Base-by-base conservation (phyloP, 2,888 invertebrate species). In the Dusona sp. region DNA sequence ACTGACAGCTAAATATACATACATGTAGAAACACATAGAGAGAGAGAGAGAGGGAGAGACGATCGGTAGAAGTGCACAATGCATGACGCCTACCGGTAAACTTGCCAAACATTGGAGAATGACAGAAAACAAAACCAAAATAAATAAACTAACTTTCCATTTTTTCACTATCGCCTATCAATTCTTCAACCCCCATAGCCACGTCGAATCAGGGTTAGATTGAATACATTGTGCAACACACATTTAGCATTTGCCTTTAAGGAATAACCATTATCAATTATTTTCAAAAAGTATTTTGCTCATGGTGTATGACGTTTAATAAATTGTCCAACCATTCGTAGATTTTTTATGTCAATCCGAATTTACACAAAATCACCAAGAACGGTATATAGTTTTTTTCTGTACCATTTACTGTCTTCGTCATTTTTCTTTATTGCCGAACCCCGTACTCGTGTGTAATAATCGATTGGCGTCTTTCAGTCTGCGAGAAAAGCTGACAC, bases 401-500 rank as follows among this genome's bases (percentile, higher is more conserved):
- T 42, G 19, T n/a, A 57, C 61, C 38, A 64, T 74, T 72, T 75
- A 29, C 48, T 51, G 13, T 70, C 75, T 70, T 57, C 74, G 54
- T 73, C 54, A 57, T 51, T 77, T 45, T 68, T 77, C 79, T 54
- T 72, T 79, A 72, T 78, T 73, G n/a, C 57, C 51, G 33, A 22
- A 7, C 33, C 54, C 75, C 67, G 42, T 67, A 45, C 38, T 57
- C 64, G 48, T 54, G 68, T 75, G 65, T 72, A 72, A 84, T 80
- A 80, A 77, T 54, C 70, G 84, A 84, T 80, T 75, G 79, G 75
- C 45, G 70, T 80, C 54, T 42, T 75, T 75, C 57, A 73, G 72
- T 42, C 57, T n/a, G 48, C 13, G 74, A 67, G 79, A 68, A 75
- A 79, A 79, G 84, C 79, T 61, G 64, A 70, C 84, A 84, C 84